These are phyloP conservation scores for Spilosoma lubricipeda DNA, from an alignment of 2,888 invertebrate species.

Conservation along the genomic window DNA sequence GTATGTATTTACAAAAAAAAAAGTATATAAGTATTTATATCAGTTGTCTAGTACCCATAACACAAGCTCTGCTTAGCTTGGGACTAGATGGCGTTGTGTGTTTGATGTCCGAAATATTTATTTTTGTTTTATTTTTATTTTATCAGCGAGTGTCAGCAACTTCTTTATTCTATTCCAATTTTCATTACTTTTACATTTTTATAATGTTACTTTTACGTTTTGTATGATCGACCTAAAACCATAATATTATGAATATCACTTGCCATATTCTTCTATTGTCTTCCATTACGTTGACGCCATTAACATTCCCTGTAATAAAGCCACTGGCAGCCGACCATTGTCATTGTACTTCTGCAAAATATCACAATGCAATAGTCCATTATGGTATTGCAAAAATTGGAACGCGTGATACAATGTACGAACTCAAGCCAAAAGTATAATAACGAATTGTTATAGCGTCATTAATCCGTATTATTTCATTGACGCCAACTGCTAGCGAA, in stretches of 20 bases:
- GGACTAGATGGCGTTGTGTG: too few species aligned
- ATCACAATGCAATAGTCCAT: slow-evolving; percentile 51
- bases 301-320: slow-evolving; percentile 30
- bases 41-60: too few species aligned
- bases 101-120: too few species aligned
- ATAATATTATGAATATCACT: slow-evolving; percentile 15
- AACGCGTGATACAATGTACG: slow-evolving; percentile 67
- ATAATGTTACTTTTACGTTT: slow-evolving; percentile 14
- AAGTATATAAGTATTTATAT: too few species aligned
- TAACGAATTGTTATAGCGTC: slow-evolving; percentile 49
- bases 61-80: too few species aligned
- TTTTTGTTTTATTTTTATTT: too few species aligned
- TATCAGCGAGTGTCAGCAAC: background rate
- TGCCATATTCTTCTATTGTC: slow-evolving; percentile 42
- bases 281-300: slow-evolving; percentile 38
- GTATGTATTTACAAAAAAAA: too few species aligned
- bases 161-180: background rate
- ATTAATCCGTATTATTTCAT: slow-evolving; percentile 36
- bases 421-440: slow-evolving; percentile 64
- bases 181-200: background rate
- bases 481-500: slow-evolving; percentile 35
- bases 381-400: slow-evolving; percentile 60
- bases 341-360: slow-evolving; percentile 28
- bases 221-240: slow-evolving; percentile 6
- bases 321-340: slow-evolving; percentile 47